Base-by-base conservation (phyloP, 2,797 vertebrate genomes). In the Smutsia gigantea region DNA sequence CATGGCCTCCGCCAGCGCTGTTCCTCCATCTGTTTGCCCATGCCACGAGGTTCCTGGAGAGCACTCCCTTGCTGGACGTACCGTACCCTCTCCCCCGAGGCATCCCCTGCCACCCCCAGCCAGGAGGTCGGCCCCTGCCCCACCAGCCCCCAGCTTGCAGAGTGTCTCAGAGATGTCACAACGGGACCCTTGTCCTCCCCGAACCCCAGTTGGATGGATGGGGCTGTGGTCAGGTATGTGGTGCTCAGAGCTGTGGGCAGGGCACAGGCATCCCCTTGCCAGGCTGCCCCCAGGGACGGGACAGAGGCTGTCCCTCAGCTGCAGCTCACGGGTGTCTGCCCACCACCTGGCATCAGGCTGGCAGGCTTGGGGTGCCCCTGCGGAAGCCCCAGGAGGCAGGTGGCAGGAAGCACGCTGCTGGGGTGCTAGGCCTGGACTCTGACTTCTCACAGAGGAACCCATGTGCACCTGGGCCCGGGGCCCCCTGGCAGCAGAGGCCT, bases 361-460 rank as follows among this genome's bases (percentile, higher is more conserved):
- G 68, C 0, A 2, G 11, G 21, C 34, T 23, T 12, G 37, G 55
- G 17, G 18, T 21, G 25, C 18, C 0, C 0, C 7, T 6, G 11
- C 0, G 0, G 49, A 55, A 34, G 55, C 2, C 17, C 31, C 4
- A 25, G 12, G 0, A 55, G 49, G 34, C n/a, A 21, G 49, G 11
- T 14, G 21, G n/a, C 17, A 5, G 64, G 25, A 84, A 21, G 49
- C 49, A 29, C 4, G 46, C 82, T 51, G n/a, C n/a, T 27, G 1
- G 0, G 7, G 8, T 51, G 34, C 17, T 0, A 2, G 4, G n/a
- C 15, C 17, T 69, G 1, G 63, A 5, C 13, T 53, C n/a, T 37
- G n/a, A 15, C 63, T 68, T 85, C 49, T 84, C 10, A 68, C 6
- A 2, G 23, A 19, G n/a, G 17, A 25, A 37, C 12, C 68, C 23